Conservation (phyloP, 2,113 vertebrate genomes). For the Takifugu flavidus region DNA sequence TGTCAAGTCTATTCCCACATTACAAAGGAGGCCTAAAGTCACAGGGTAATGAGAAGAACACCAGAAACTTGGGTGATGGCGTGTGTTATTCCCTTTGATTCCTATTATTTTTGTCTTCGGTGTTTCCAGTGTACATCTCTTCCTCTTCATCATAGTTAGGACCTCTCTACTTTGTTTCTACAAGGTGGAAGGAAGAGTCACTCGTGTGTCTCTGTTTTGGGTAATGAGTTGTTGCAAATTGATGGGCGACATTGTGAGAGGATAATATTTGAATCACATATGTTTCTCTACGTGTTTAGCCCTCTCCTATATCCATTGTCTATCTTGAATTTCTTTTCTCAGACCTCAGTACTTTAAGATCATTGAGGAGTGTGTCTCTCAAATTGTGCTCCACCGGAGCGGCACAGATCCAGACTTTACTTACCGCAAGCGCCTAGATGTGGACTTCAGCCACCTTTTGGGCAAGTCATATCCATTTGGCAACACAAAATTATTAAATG, state of each 20-base stretch:
- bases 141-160: neutral
- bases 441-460: constrained; percentile 89
- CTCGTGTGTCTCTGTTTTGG: constrained; percentile 11
- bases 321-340: constrained; percentile 14
- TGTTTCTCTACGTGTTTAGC: neutral
- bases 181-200: constrained; percentile 2
- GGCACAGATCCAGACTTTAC: constrained; percentile 94
- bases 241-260: constrained; percentile 26
- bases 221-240: constrained; percentile 28
- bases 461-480: constrained; percentile 74
- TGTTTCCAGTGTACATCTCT: constrained; percentile 1
- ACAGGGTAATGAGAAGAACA: constrained; percentile 7
- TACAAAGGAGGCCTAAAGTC: neutral
- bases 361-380: constrained; percentile 95
- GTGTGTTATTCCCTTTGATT: constrained; percentile 16
- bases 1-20: constrained; percentile 10
- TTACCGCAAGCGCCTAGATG: constrained; percentile 91
- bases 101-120: constrained; percentile 13
- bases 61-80: constrained; percentile 2
- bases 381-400: constrained; percentile 92
- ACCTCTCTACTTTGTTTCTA: constrained; percentile 3
- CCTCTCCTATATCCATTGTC: neutral
- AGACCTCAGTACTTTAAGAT: constrained; percentile 97
- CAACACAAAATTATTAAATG: neutral
- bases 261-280: constrained; percentile 21